Conservation (phyloP, 92 coral and sea anemone genomes). For the Montipora capitata region DNA sequence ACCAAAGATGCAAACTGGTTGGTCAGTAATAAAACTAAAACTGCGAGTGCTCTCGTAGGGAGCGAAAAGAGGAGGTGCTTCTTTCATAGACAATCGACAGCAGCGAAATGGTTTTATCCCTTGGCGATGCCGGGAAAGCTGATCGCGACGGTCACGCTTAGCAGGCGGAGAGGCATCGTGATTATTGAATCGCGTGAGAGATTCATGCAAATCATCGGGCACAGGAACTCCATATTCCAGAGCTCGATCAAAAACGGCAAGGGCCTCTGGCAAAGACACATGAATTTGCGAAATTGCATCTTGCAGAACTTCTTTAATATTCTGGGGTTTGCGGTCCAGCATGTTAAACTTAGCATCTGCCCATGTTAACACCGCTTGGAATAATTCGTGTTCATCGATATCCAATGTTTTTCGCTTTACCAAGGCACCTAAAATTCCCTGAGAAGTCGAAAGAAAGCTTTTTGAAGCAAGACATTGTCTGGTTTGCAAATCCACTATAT, state of each 20-base stretch:
- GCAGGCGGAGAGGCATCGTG: constrained; percentile 1
- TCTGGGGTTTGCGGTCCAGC: constrained; percentile 27
- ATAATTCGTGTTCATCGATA: constrained; percentile 68
- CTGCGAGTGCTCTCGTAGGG: constrained; percentile 38
- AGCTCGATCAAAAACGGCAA: constrained; percentile 4
- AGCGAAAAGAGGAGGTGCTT: constrained; percentile 35
- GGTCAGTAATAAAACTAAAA: constrained; percentile 36
- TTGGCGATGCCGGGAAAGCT: neutral
- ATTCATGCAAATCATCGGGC: neutral
- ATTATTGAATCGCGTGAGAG: neutral
- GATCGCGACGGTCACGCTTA: neutral
- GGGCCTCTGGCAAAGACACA: constrained; percentile 4
- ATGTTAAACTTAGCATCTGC: constrained; percentile 57
- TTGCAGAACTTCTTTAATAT: constrained; percentile 5
- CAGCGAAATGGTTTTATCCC: constrained; percentile 43
- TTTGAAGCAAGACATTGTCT: constrained; percentile 63
- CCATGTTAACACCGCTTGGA: constrained; percentile 70
- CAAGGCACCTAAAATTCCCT: constrained; percentile 49
- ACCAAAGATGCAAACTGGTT: constrained; percentile 34
- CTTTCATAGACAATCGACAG: constrained; percentile 34
- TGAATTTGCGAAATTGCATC: constrained; percentile 34
- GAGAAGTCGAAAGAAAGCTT: constrained; percentile 42
- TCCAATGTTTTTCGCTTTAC: constrained; percentile 73
- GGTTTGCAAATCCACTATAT: constrained; percentile 68
- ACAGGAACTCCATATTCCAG: constrained; percentile 15